These are phyloP conservation scores for Conus betulinus DNA, from an alignment of 1,140 invertebrate species.

Conservation along the genomic window DNA sequence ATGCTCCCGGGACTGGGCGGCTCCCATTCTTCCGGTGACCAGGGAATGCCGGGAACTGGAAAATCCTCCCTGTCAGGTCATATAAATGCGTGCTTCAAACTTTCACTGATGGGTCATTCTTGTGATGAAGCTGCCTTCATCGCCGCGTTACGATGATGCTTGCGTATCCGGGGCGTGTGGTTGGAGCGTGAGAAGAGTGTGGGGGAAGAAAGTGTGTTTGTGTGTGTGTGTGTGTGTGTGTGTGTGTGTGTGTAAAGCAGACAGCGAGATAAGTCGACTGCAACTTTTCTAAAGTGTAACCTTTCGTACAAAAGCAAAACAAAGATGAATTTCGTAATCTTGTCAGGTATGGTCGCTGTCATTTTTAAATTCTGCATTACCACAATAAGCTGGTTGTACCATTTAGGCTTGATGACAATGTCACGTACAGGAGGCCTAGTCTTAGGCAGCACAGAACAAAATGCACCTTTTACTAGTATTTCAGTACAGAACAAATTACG, in stretches of 20 bases:
- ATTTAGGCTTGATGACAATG: too few relatives aligned
- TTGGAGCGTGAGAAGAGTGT: not conserved
- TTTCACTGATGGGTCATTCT: not conserved
- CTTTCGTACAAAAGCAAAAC: too few relatives aligned
- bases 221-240: slow-evolving; percentile 24
- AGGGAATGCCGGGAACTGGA: not conserved
- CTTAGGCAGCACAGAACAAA: too few relatives aligned
- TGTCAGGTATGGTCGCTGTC: too few relatives aligned
- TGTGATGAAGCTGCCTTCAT: not conserved
- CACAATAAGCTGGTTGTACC: too few relatives aligned
- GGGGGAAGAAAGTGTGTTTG: not conserved
- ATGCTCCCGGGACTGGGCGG: not conserved
- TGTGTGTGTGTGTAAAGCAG: not conserved
- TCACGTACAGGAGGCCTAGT: too few relatives aligned
- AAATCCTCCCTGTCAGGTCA: not conserved
- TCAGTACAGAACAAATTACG: too few relatives aligned
- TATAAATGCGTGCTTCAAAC: not conserved
- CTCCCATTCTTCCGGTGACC: not conserved
- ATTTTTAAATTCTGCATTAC: too few relatives aligned
- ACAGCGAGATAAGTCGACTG: too few relatives aligned
- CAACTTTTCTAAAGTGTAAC: too few relatives aligned
- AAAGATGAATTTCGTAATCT: too few relatives aligned
- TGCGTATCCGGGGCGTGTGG: not conserved
- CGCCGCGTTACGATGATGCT: not conserved
- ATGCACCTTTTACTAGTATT: too few relatives aligned